Evolutionary conservation across 2,888 invertebrate species (phyloP).

Genomic region (Drosophila engyochracea): DNA sequence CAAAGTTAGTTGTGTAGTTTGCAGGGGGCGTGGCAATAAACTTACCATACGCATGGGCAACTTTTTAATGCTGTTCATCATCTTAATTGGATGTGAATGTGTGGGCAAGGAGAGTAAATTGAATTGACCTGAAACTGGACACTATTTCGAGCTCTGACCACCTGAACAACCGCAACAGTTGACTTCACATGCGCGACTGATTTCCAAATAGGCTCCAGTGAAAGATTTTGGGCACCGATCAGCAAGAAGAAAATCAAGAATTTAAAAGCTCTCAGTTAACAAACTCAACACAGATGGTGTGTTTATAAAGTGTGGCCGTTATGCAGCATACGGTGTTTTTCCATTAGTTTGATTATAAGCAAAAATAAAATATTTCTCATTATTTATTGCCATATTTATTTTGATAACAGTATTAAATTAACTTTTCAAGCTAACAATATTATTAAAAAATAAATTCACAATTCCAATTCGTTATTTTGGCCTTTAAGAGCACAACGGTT

Average conservation of each 20-base stretch:
- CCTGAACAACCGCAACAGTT: slow-evolving; percentile 55
- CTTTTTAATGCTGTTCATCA: slow-evolving; percentile 84
- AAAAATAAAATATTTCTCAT: background rate
- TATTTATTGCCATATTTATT: background rate
- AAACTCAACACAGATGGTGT: slow-evolving; percentile 44
- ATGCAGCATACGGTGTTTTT: slow-evolving; percentile 20
- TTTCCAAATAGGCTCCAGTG: slow-evolving; percentile 54
- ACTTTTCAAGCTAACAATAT: background rate
- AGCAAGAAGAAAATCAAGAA: slow-evolving; percentile 43
- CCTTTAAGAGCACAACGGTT: slow-evolving; percentile 18
- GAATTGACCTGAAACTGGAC: slow-evolving; percentile 48
- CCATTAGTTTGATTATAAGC: slow-evolving; percentile 1
- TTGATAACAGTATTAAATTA: background rate
- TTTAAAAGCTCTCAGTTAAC: slow-evolving; percentile 50
- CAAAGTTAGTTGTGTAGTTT: slow-evolving; percentile 7
- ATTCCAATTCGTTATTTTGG: background rate
- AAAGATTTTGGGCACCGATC: slow-evolving; percentile 44
- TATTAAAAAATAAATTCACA: background rate
- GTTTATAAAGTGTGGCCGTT: slow-evolving; percentile 32
- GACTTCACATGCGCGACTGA: slow-evolving; percentile 62
- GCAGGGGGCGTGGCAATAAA: slow-evolving; percentile 43
- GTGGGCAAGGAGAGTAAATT: slow-evolving; percentile 24
- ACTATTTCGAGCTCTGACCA: slow-evolving; percentile 17
- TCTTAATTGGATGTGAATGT: slow-evolving; percentile 39
- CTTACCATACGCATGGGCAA: slow-evolving; percentile 83